These are phyloP conservation scores for Rhyacophila brunnea DNA, from an alignment of 1,140 invertebrate genomes.

Conservation along the genomic window DNA sequence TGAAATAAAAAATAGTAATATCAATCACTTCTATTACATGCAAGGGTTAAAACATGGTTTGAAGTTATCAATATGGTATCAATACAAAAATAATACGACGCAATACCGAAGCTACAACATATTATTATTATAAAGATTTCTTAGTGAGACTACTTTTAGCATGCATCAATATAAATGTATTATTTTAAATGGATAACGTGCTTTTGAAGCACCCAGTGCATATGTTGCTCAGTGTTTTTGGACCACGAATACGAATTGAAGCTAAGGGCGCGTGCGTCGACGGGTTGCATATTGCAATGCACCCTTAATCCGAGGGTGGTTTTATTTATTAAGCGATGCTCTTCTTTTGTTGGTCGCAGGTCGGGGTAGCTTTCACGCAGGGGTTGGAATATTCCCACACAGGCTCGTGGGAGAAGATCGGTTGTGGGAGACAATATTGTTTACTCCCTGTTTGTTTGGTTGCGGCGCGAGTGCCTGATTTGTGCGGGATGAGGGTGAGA, in stretches of 20 bases:
- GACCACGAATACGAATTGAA: neutral
- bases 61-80: too few relatives aligned
- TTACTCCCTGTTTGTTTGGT: neutral
- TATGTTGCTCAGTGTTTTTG: neutral
- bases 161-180: too few relatives aligned
- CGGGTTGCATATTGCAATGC: constrained; percentile 27
- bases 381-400: constrained; percentile 22
- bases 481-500: too few relatives aligned
- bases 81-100: too few relatives aligned
- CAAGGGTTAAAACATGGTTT: too few relatives aligned
- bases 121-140: too few relatives aligned
- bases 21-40: too few relatives aligned
- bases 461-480: neutral
- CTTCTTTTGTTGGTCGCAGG: constrained; percentile 4
- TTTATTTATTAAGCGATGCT: constrained; percentile 26
- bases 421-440: constrained; percentile 10
- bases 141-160: too few relatives aligned
- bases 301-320: constrained; percentile 20
- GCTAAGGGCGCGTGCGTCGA: constrained; percentile 9
- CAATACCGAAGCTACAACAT: too few relatives aligned
- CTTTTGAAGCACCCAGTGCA: neutral
- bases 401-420: constrained; percentile 15
- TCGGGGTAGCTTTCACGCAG: neutral
- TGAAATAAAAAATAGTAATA: too few relatives aligned
- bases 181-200: neutral